A percentile compares a stretch with the other conserved stretches of the same genome.
phyloP scores from a whole-genome alignment of 2,797 vertebrate species.

The Thripadectes ignobilis region DNA sequence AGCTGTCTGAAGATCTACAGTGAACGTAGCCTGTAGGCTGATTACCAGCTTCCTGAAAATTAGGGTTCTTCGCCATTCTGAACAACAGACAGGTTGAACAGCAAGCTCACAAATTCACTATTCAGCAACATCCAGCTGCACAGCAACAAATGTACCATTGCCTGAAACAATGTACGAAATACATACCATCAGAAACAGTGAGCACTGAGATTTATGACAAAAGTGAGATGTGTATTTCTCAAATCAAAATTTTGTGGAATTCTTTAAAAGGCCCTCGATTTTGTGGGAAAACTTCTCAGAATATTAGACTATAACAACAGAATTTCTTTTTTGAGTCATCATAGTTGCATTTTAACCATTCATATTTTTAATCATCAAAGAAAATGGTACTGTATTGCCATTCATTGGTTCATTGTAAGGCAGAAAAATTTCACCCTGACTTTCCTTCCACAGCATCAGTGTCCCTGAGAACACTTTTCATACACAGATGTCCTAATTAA shows the following conservation, averaged over 20 bases:
- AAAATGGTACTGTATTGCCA: neutral
- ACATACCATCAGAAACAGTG: neutral
- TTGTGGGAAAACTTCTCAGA: neutral
- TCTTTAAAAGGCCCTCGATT: neutral
- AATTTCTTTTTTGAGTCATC: neutral
- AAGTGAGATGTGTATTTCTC: neutral
- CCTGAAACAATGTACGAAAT: neutral
- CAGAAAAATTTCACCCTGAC: neutral
- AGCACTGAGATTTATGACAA: rapidly evolving
- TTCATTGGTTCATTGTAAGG: neutral
- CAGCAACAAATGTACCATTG: conserved; percentile 36
- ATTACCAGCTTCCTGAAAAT: conserved; percentile 45
- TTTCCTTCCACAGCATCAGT: neutral
- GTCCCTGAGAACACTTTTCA: neutral
- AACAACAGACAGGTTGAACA: neutral
- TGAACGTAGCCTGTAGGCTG: neutral
- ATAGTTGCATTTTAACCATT: neutral
- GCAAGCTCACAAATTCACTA: neutral
- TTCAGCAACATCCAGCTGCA: conserved; percentile 33
- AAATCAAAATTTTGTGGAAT: neutral
- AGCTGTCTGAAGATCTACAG: conserved; percentile 40
- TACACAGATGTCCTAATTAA: neutral
- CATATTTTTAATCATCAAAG: neutral
- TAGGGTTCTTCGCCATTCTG: conserved; percentile 65
- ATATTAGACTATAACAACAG: rapidly evolving